A percentile compares a stretch with the other conserved stretches of the same genome.
Conservation (phyloP, 1,140 invertebrate genomes). For the Lepidurus couesii region DNA sequence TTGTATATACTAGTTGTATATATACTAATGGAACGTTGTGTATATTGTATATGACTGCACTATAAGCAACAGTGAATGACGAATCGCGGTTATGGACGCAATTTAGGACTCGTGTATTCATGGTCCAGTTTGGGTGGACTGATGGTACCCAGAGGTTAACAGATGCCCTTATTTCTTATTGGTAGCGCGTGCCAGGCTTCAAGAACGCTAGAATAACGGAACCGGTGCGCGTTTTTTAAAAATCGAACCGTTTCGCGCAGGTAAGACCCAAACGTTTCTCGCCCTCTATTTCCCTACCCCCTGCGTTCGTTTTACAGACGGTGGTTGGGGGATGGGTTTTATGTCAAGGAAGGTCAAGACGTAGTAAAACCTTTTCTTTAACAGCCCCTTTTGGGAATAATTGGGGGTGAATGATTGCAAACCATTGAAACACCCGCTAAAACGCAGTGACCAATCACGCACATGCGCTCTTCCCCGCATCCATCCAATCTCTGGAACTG, state of each 20-base stretch:
- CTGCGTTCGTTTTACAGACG: neutral
- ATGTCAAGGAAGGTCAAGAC: neutral
- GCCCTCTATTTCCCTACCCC: neutral
- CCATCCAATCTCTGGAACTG: neutral
- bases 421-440: neutral
- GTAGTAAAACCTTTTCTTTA: neutral
- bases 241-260: constrained; percentile 1
- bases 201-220: neutral
- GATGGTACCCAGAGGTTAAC: neutral
- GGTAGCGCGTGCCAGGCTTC: neutral
- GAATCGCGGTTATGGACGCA: neutral
- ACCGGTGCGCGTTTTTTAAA: neutral
- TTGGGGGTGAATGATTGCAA: neutral
- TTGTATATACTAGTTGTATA: too few relatives aligned
- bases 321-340: constrained; percentile 5
- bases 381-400: neutral
- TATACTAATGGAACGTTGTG: too few relatives aligned
- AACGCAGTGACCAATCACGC: neutral
- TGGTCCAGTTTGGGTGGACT: neutral
- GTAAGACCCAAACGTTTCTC: neutral
- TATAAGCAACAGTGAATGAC: neutral
- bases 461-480: neutral
- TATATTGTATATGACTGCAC: too few relatives aligned
- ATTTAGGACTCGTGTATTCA: constrained; percentile 6
- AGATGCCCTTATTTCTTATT: constrained; percentile 19